Evolutionary conservation across 2,888 invertebrate genomes (phyloP).

Genomic region (Adineta ricciae): DNA sequence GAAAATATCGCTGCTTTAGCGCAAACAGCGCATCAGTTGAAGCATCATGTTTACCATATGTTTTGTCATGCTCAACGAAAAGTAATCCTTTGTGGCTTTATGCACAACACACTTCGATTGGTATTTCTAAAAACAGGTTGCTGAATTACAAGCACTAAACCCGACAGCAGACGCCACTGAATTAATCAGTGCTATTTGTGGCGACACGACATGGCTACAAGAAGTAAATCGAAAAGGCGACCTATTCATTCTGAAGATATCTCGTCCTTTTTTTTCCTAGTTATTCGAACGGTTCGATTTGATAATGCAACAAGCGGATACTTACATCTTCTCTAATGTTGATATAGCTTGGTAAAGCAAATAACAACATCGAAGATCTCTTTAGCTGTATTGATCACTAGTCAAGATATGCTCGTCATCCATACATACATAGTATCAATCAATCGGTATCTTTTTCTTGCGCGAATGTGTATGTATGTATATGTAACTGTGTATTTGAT

Average conservation of each 20-base stretch:
- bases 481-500: not conserved
- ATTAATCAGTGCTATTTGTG: slow-evolving; percentile 14
- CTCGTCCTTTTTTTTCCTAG: not conserved
- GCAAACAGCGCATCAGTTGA: not conserved
- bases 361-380: not conserved
- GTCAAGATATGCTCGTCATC: not conserved
- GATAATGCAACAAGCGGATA: slow-evolving; percentile 10
- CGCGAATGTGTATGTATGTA: not conserved
- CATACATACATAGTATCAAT: not conserved
- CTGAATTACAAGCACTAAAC: not conserved
- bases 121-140: not conserved
- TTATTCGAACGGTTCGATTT: slow-evolving; percentile 12
- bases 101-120: no score
- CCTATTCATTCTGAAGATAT: not conserved
- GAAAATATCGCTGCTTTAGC: slow-evolving; percentile 1
- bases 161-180: not conserved
- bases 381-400: not conserved
- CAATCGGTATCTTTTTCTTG: not conserved
- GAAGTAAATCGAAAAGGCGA: not conserved
- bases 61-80: slow-evolving; percentile 11
- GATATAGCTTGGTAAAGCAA: slow-evolving; percentile 8
- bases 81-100: not conserved
- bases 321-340: not conserved
- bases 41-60: slow-evolving; percentile 8
- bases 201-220: not conserved